These are phyloP conservation scores for Saccostrea cuccullata DNA, from an alignment of 1,140 invertebrate genomes.

Conservation along the genomic window DNA sequence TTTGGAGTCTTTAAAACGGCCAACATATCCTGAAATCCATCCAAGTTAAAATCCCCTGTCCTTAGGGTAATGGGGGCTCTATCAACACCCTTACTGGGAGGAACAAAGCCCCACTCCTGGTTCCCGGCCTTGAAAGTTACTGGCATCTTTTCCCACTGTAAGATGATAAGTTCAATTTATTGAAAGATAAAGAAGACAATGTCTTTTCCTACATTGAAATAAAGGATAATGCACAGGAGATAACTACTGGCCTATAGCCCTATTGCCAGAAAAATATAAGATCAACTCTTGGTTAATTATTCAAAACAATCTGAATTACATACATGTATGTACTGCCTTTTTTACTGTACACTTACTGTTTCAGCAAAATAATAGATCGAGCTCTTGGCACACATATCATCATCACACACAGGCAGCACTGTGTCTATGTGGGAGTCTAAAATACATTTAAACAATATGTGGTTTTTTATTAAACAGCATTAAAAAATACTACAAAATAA, in stretches of 20 bases:
- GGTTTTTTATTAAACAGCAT: not conserved
- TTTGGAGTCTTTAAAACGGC: constrained; percentile 82
- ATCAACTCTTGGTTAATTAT: too few species aligned
- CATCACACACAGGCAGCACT: constrained; percentile 60
- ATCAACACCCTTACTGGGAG: constrained; percentile 46
- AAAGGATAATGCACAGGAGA: too few species aligned
- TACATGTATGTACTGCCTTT: too few species aligned
- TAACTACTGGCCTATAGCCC: too few species aligned
- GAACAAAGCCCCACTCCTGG: constrained; percentile 64
- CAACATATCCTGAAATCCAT: constrained; percentile 95
- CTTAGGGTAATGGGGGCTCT: constrained; percentile 80
- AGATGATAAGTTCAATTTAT: not conserved
- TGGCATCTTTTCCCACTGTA: constrained; percentile 66
- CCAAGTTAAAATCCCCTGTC: constrained; percentile 95
- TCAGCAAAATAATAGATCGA: constrained; percentile 40
- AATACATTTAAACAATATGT: not conserved
- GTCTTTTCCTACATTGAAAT: not conserved
- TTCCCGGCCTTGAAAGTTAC: constrained; percentile 56
- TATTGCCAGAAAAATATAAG: too few species aligned
- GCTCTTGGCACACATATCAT: constrained; percentile 56
- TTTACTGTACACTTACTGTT: constrained; percentile 1
- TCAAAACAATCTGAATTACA: too few species aligned
- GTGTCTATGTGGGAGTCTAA: constrained; percentile 57
- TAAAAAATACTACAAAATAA: not conserved
- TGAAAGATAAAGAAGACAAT: not conserved